Evolutionary conservation across 2,797 vertebrate species (phyloP).

Genomic region (Manis pentadactyla): DNA sequence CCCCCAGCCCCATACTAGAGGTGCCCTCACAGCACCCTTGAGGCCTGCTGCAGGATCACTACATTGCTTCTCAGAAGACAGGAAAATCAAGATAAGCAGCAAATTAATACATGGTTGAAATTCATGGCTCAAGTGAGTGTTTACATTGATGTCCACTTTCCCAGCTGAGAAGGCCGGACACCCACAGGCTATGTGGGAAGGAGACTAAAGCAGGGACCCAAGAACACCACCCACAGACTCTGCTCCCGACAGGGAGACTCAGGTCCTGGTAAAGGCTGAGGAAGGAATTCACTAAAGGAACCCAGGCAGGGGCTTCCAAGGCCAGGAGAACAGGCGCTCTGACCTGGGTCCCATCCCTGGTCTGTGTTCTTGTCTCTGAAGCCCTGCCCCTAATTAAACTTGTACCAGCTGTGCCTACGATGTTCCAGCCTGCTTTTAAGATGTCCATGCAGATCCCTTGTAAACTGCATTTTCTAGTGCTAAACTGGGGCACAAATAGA

Average conservation of each 20-base stretch:
- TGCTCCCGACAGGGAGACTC: constrained; percentile 23
- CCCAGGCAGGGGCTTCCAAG: background rate
- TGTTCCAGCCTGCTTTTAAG: constrained; percentile 38
- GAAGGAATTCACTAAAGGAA: background rate
- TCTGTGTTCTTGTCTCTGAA: background rate
- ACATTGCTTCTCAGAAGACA: constrained; percentile 38
- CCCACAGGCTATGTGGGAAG: constrained; percentile 67
- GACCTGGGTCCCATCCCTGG: background rate
- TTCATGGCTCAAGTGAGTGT: constrained; percentile 60
- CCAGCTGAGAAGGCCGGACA: constrained; percentile 76
- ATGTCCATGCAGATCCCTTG: background rate
- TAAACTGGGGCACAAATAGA: background rate
- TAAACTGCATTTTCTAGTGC: constrained; percentile 44
- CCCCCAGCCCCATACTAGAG: background rate
- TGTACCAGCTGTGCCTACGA: background rate
- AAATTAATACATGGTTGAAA: constrained; percentile 65
- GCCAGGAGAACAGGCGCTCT: background rate
- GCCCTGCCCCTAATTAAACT: background rate
- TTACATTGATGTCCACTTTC: constrained; percentile 77
- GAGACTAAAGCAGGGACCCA: constrained; percentile 72
- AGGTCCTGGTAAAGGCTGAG: background rate
- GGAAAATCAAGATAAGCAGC: constrained; percentile 63
- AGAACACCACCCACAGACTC: constrained; percentile 68
- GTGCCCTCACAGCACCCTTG: background rate
- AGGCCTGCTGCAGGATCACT: background rate